Evolutionary conservation across 2,797 vertebrate genomes (phyloP), one percentile per base, ranked within the genome.

Genomic region (Bovichtus diacanthus): DNA sequence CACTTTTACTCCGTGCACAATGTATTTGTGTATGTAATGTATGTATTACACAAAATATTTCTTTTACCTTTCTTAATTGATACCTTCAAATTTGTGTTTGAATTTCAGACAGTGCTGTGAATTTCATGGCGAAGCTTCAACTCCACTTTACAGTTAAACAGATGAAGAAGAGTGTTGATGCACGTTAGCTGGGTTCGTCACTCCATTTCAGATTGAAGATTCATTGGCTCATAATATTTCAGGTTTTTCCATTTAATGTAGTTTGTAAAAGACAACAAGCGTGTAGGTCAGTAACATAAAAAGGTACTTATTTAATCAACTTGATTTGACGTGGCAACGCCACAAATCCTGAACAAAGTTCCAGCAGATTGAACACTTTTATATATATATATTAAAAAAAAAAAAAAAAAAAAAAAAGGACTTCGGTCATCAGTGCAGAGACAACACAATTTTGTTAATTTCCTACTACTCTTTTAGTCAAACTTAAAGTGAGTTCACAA

Each of bases 241-340:
- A 43, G 25, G 12, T n/a, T 68, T 16, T 62, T n/a, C n/a, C 8
- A 19, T 59, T 43, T 56, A 5, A 1, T n/a, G 31, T 4, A 2
- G 6, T 76, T 47, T 31, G 51, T 11, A 19, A 63, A 51, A 34
- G 44, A 69, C 27, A 54, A 15, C 9, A 58, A 49, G 44, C 5
- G 12, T 47, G 29, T 39, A 12, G 23, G 38, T 65, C 41, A 63
- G 39, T 13, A 46, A 68, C 25, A n/a, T n/a, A 73, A 50, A 50
- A n/a, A 0, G 16, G 5, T 5, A 16, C 41, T 51, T 7, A 65
- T 47, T 74, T 51, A 23, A 77, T 70, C 29, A 58, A 12, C 9
- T 38, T 16, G 19, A 38, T 41, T 29, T 60, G 44, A 54, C 7
- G 38, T 25, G 41, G 27, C 2, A 41, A 63, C 49, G 16, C 8